phyloP scores from a whole-genome alignment of 2,888 invertebrate species.

The Apodemia zela region DNA sequence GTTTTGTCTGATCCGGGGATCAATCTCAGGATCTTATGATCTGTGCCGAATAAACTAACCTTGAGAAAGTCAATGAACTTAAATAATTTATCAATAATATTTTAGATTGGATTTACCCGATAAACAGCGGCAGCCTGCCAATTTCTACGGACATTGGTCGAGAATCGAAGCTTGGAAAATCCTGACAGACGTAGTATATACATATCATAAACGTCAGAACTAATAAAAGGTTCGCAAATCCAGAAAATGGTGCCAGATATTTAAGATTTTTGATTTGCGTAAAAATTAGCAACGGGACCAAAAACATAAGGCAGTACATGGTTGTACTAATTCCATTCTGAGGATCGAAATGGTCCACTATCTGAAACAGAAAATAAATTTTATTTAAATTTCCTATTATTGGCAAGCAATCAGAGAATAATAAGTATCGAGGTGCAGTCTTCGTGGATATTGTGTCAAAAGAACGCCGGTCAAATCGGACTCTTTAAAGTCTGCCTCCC shows the following conservation, averaged over 20 bases:
- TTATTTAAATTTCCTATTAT: too few relatives aligned
- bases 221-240: slow-evolving; percentile 91
- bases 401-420: too few relatives aligned
- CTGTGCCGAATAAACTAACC: too few relatives aligned
- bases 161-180: slow-evolving; percentile 60
- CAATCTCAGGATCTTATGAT: too few relatives aligned
- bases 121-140: slow-evolving; percentile 89
- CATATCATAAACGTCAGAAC: slow-evolving; percentile 89
- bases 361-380: slow-evolving; percentile 44
- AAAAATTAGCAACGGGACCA: slow-evolving; percentile 61
- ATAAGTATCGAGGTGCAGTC: too few relatives aligned
- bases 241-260: slow-evolving; percentile 92
- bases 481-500: too few relatives aligned
- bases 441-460: too few relatives aligned
- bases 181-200: slow-evolving; percentile 88
- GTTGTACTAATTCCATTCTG: slow-evolving; percentile 43
- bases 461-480: too few relatives aligned
- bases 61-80: not conserved
- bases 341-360: slow-evolving; percentile 48
- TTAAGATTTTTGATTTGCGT: slow-evolving; percentile 87
- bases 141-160: slow-evolving; percentile 80
- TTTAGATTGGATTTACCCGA: slow-evolving; percentile 72
- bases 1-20: too few relatives aligned
- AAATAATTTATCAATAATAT: not conserved
- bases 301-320: slow-evolving; percentile 62